phyloP scores from a whole-genome alignment of 1,140 invertebrate species.

The Xylocopa sonorina region DNA sequence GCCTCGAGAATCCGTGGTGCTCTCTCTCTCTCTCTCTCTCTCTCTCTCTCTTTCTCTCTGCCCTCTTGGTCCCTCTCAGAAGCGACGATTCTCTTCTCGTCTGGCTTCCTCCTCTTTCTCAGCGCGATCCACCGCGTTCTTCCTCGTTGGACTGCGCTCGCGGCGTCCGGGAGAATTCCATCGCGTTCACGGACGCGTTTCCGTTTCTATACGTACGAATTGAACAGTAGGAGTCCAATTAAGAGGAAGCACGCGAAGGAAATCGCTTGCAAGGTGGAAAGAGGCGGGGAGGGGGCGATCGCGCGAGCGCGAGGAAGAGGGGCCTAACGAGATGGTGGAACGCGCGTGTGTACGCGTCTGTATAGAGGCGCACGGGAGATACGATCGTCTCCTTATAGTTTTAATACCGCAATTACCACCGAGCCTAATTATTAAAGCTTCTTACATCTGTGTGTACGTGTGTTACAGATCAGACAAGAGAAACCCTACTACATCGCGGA shows the following conservation, averaged over 20 bases:
- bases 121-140: neutral
- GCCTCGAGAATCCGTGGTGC: conserved; percentile 47
- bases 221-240: conserved; percentile 73
- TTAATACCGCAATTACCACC: conserved; percentile 76
- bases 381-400: conserved; percentile 69
- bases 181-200: conserved; percentile 65
- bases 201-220: conserved; percentile 70
- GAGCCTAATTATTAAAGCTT: conserved; percentile 76
- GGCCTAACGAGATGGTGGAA: neutral
- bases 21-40: neutral
- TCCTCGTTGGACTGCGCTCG: conserved; percentile 12
- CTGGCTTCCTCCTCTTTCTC: conserved; percentile 4
- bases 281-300: neutral
- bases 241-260: conserved; percentile 77
- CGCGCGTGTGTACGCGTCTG: neutral
- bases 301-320: neutral
- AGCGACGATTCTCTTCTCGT: too few relatives aligned
- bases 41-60: neutral
- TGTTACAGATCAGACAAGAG: conserved; percentile 97
- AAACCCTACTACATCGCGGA: conserved; percentile 99
- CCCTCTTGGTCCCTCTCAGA: neutral
- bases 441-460: conserved; percentile 79
- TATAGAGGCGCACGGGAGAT: conserved; percentile 54
- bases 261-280: conserved; percentile 70
- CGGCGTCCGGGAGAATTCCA: conserved; percentile 54